These are phyloP conservation scores for Orussus abietinus DNA, from an alignment of 1,140 invertebrate genomes.

Conservation along the genomic window DNA sequence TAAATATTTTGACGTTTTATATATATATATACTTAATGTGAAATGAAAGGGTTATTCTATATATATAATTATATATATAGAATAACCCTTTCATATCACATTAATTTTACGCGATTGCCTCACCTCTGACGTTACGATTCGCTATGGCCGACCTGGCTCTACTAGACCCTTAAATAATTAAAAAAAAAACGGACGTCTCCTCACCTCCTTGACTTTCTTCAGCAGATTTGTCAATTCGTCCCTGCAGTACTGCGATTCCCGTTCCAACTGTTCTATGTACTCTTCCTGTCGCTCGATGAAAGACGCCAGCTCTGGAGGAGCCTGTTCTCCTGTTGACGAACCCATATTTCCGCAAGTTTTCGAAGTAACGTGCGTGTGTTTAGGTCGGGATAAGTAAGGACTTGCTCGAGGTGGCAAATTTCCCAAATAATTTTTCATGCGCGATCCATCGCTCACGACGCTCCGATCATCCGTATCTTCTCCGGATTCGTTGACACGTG, in stretches of 20 bases:
- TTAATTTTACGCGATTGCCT: too few species aligned
- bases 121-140: too few species aligned
- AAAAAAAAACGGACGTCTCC: too few species aligned
- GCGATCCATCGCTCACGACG: constrained; percentile 30
- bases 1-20: too few species aligned
- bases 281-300: constrained; percentile 80
- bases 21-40: too few species aligned
- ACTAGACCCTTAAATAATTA: too few species aligned
- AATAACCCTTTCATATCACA: too few species aligned
- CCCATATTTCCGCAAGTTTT: constrained; percentile 14
- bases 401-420: constrained; percentile 16
- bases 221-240: constrained; percentile 70
- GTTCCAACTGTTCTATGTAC: constrained; percentile 78
- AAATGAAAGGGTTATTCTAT: too few species aligned
- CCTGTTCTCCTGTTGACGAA: constrained; percentile 15
- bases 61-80: too few species aligned
- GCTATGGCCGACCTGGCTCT: too few species aligned
- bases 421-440: constrained; percentile 21
- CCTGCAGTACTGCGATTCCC: constrained; percentile 74
- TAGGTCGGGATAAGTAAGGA: constrained; percentile 8
- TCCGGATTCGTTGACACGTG: constrained; percentile 31
- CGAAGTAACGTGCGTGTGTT: constrained; percentile 10
- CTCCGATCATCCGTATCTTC: constrained; percentile 40
- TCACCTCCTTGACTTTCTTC: constrained; percentile 73
- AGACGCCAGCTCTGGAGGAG: constrained; percentile 58